Base-by-base conservation (phyloP, 1,140 invertebrate genomes). In the Hesperophylax magnus region DNA sequence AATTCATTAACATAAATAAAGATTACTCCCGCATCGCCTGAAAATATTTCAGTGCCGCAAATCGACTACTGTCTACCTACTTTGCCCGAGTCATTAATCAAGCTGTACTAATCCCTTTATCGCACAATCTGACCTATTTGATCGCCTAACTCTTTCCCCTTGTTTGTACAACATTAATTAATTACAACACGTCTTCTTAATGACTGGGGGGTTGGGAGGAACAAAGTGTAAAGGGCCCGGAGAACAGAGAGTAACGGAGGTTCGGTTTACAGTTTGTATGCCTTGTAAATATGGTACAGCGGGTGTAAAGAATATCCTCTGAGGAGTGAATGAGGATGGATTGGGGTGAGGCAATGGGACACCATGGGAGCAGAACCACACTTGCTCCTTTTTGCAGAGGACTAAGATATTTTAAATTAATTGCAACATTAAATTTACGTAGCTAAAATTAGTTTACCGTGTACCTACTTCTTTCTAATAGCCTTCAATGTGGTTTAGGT, bases 101-200 rank as follows among this genome's bases (percentile, higher is more conserved):
- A 52, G 31, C 39, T 34, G 8, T 31, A 71, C 17, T 78, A 78
- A 78, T 78, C 60, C 76, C 52, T 47, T 52, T 47, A 78, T 78
- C 76, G 27, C 31, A 22, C 63, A 78, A 78, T 78, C 76, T 78
- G 76, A 78, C 76, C 76, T 78, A 78, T 78, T 78, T 78, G 76
- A 60, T 63, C 60, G 60, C 24, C 60, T 65, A 65, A 61, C 67
- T 71, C 47, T 47, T 65, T 63, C 63, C 39, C 76, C 76, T 78
- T 78, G 61, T 78, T 78, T 65, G 34, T 63, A 65, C 76, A 65
- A 60, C 76, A 47, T 65, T 78, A 78, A 78, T 78, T 78, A 78
- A 78, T 78, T 78, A 78, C 76, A 78, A 63, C 52, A 78, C 76
- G 76, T 54, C 60, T 65, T 63, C 63, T 65, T 78, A 78, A 78